Percentiles rank a stretch among this genome's conserved stretches.
These are phyloP conservation scores for Jaculus jaculus DNA, from an alignment of 2,113 vertebrate genomes.

Conservation along the genomic window DNA sequence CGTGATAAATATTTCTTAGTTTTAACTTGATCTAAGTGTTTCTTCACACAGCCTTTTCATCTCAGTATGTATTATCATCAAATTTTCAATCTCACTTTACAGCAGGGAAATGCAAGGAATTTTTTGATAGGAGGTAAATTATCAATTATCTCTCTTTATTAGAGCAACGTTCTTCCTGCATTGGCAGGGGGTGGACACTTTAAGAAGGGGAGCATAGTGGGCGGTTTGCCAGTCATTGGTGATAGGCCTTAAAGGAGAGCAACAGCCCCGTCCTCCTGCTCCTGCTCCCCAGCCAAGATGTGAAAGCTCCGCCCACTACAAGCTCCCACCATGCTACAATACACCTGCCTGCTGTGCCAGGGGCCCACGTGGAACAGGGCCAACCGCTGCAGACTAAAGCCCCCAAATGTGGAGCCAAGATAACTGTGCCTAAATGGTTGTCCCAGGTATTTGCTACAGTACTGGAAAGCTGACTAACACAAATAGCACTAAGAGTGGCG, in stretches of 20 bases:
- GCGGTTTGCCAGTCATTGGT: background rate
- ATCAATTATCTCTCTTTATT: background rate
- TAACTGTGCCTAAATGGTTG: background rate
- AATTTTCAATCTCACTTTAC: background rate
- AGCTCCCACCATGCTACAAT: background rate
- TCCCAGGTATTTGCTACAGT: background rate
- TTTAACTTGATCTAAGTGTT: conserved; percentile 5
- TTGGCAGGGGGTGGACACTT: background rate
- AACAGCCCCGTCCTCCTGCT: background rate
- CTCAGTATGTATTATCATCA: background rate
- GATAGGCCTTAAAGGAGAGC: background rate
- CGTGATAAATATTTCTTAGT: background rate
- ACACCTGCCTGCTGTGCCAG: background rate
- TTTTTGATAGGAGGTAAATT: background rate
- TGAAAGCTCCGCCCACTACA: background rate
- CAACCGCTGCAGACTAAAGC: background rate
- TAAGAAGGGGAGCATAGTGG: background rate
- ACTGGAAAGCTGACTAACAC: background rate
- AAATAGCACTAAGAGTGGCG: background rate
- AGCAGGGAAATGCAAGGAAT: background rate
- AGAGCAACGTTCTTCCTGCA: background rate
- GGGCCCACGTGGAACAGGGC: background rate
- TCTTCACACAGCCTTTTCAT: background rate
- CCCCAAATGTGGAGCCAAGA: background rate
- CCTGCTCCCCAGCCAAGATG: background rate